Evolutionary conservation across 2,113 vertebrate species (phyloP), one percentile per base, ranked within the genome.

Genomic region (Gnathonemus longibarbis): DNA sequence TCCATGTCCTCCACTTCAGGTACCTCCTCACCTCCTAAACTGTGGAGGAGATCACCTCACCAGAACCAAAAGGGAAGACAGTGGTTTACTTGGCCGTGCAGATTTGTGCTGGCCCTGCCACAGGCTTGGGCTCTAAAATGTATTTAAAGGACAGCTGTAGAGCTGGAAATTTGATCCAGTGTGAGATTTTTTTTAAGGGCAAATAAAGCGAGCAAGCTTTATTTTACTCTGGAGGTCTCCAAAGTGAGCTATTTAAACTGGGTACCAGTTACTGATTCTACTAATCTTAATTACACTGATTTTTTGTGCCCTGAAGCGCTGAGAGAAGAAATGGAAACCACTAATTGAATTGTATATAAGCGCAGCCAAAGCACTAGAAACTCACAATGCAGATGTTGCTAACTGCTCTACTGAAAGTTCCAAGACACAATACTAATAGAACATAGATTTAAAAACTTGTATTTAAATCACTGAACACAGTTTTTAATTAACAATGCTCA

Each of bases 201-300:
- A 84, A 45, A 45, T 48, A 84, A 84, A 84, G 24, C 9, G 46
- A 24, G 21, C 42, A 48, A 24, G 42, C 83, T 24, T 24, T 48
- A 46, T 48, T 84, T 84, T 46, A n/a, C 19, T 48, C 83, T 45
- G 45, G 83, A 84, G 45, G 15, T 17, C 83, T n/a, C 39, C 45
- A 48, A 48, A 46, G 45, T n/a, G 45, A 84, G 83, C 83, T 21
- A 48, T 84, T 48, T 48, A 84, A 21, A 45, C 42, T 84, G 83
- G 48, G 83, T 27, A 48, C 83, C 45, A 42, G 83, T 45, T n/a
- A 84, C 17, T 48, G 83, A 45, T 84, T 84, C 45, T 24, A 84
- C 39, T 24, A 84, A 48, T 84, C 83, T 84, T 84, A 45, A 84
- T 84, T 48, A 46, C 83, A 84, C 83, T 24, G 83, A 84, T 45